Evolutionary conservation across 2,113 vertebrate species (phyloP).

Genomic region (Dendropsophus ebraccatus): DNA sequence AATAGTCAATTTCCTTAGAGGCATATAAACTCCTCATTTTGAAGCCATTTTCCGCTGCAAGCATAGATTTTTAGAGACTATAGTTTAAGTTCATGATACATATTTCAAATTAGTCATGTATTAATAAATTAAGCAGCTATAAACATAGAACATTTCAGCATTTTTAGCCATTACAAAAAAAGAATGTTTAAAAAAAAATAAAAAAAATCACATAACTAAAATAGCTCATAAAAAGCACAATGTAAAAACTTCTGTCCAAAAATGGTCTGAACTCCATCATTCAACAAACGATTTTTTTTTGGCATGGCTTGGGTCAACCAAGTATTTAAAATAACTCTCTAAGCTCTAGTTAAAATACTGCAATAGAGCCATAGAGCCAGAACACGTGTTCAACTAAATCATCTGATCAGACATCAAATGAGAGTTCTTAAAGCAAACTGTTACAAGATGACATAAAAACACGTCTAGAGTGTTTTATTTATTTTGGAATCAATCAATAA

Average conservation of each 20-base stretch:
- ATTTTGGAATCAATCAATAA: background rate
- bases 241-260: conserved; percentile 33
- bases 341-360: conserved; percentile 37
- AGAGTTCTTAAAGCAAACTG: conserved; percentile 18
- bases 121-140: background rate
- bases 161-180: background rate
- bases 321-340: conserved; percentile 42
- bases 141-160: background rate
- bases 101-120: background rate
- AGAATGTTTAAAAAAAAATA: background rate
- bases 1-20: background rate
- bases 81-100: background rate
- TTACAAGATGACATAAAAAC: conserved; percentile 4
- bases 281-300: conserved; percentile 4
- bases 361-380: conserved; percentile 27
- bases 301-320: conserved; percentile 26
- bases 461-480: background rate
- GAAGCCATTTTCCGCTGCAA: background rate
- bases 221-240: conserved; percentile 29
- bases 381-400: conserved; percentile 38
- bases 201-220: conserved; percentile 15
- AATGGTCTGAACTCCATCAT: conserved; percentile 26
- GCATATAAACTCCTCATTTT: background rate
- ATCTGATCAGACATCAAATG: conserved; percentile 13
- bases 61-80: background rate